Evolutionary conservation across 2,888 invertebrate species (phyloP).

Genomic region (Polyommatus icarus): DNA sequence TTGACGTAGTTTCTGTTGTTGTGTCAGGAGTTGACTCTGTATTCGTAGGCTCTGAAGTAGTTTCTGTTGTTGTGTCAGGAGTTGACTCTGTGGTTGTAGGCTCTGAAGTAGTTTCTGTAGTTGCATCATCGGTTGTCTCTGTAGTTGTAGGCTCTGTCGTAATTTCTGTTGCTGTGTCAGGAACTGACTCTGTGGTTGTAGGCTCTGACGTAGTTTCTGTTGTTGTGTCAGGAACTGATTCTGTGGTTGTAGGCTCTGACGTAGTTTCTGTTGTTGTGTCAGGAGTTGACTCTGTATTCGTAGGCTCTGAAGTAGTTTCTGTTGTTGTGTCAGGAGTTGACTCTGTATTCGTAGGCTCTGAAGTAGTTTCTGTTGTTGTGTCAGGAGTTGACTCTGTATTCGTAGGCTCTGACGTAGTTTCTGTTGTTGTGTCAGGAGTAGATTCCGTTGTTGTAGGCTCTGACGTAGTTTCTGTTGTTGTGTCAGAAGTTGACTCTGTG

Average conservation of each 20-base stretch:
- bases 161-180: slow-evolving; percentile 10
- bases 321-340: slow-evolving; percentile 29
- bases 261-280: slow-evolving; percentile 1
- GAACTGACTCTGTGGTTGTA: slow-evolving; percentile 20
- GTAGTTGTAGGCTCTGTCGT: slow-evolving; percentile 31
- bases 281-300: slow-evolving; percentile 25
- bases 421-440: slow-evolving; percentile 29
- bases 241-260: slow-evolving; percentile 31
- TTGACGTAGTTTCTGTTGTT: slow-evolving; percentile 32
- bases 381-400: slow-evolving; percentile 25
- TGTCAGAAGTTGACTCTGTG: slow-evolving; percentile 25
- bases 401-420: slow-evolving; percentile 32
- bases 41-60: slow-evolving; percentile 30
- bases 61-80: background rate
- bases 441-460: slow-evolving; percentile 29
- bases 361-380: slow-evolving; percentile 10
- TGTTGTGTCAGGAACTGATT: slow-evolving; percentile 29
- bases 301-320: slow-evolving; percentile 32
- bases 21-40: slow-evolving; percentile 22
- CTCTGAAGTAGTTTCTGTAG: slow-evolving; percentile 34
- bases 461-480: slow-evolving; percentile 31
- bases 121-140: slow-evolving; percentile 16
- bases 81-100: slow-evolving; percentile 20
- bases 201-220: slow-evolving; percentile 32
- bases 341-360: slow-evolving; percentile 30